Percentiles rank a stretch among this genome's conserved stretches.
Conservation (phyloP, 2,888 invertebrate genomes). For the Papilio demoleus region DNA sequence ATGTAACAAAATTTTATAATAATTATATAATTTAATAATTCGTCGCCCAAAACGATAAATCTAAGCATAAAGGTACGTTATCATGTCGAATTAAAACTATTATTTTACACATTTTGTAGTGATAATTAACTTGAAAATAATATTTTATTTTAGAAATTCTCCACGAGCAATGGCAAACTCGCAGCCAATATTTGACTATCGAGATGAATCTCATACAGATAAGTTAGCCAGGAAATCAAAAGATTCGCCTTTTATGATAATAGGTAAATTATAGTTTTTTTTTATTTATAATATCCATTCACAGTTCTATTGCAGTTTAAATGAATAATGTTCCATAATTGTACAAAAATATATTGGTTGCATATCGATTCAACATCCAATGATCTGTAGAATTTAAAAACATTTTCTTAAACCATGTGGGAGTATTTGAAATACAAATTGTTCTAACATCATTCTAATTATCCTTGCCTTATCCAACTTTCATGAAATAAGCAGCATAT, state of each 20-base stretch:
- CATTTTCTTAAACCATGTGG: no score
- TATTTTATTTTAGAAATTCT: conserved; percentile 38
- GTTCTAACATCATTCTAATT: no score
- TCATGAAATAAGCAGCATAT: no score
- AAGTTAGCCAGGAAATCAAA: conserved; percentile 86
- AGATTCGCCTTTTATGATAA: conserved; percentile 88
- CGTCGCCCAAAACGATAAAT: conserved; percentile 25
- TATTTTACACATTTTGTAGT: not conserved
- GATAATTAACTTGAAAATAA: not conserved
- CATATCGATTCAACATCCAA: no score
- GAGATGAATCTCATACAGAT: conserved; percentile 81
- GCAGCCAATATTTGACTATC: conserved; percentile 72
- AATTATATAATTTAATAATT: conserved; percentile 65
- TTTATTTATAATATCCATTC: not conserved
- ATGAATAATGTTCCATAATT: no score
- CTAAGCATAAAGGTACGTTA: conserved; percentile 42
- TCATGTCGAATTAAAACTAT: not conserved
- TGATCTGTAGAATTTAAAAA: no score
- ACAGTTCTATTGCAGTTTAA: no score
- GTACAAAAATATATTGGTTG: no score
- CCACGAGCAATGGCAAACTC: conserved; percentile 62
- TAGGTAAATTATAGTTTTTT: conserved; percentile 80
- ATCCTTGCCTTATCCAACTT: no score
- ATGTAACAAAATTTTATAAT: conserved; percentile 56
- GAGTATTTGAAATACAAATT: no score